These are phyloP conservation scores for Eumaeus atala DNA, from an alignment of 1,140 invertebrate species.

Conservation along the genomic window DNA sequence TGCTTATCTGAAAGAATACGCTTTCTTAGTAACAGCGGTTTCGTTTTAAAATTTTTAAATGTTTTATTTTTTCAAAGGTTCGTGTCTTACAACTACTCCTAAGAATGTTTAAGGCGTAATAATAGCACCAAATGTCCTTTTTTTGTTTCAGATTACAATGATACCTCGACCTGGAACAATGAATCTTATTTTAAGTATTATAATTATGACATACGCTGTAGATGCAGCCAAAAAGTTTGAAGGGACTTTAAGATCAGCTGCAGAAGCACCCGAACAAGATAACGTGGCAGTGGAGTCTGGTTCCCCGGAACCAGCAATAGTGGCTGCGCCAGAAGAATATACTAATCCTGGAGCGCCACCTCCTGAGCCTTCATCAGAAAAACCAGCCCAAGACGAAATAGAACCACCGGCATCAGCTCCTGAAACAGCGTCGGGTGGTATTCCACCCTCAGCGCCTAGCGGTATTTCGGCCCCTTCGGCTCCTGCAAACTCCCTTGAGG, in stretches of 20 bases:
- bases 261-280: slow-evolving; percentile 67
- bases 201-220: slow-evolving; percentile 53
- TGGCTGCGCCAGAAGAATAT: slow-evolving; percentile 57
- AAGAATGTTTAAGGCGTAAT: not conserved
- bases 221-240: slow-evolving; percentile 65
- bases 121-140: slow-evolving; percentile 9
- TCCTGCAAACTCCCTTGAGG: slow-evolving; percentile 76
- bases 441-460: slow-evolving; percentile 66
- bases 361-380: slow-evolving; percentile 27
- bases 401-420: slow-evolving; percentile 39
- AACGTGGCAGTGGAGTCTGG: slow-evolving; percentile 62
- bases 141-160: slow-evolving; percentile 65
- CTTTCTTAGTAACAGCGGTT: not conserved
- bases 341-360: slow-evolving; percentile 58
- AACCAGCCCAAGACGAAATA: slow-evolving; percentile 37
- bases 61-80: not conserved
- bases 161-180: slow-evolving; percentile 57
- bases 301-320: slow-evolving; percentile 50
- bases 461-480: slow-evolving; percentile 68
- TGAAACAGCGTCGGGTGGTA: slow-evolving; percentile 55
- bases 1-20: slow-evolving; percentile 5
- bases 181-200: slow-evolving; percentile 56
- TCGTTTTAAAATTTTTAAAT: no score
- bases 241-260: slow-evolving; percentile 63
- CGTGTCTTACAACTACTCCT: not conserved